Evolutionary conservation across 2,797 vertebrate genomes (phyloP).

Genomic region (Eulemur albifrons): DNA sequence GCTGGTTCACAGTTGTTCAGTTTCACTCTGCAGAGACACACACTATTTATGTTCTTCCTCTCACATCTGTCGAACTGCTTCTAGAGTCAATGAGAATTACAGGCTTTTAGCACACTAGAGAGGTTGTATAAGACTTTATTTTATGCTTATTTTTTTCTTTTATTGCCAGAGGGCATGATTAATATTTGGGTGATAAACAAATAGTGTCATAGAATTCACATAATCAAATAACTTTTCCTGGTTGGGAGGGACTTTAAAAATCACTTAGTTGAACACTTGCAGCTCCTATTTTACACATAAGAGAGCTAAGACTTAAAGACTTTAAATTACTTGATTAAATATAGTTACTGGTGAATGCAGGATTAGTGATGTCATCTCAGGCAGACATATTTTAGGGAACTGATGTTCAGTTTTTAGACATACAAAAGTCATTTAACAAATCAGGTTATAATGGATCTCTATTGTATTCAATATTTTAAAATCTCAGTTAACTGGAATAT

Average conservation of each 20-base stretch:
- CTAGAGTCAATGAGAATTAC: conserved; percentile 55
- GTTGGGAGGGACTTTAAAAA: neutral
- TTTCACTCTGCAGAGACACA: neutral
- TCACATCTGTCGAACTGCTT: conserved; percentile 64
- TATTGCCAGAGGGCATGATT: conserved; percentile 19
- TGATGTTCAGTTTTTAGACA: neutral
- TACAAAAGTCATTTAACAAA: neutral
- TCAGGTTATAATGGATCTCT: neutral
- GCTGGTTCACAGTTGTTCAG: neutral
- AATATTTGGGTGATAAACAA: conserved; percentile 26
- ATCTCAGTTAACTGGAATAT: neutral
- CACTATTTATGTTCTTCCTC: conserved; percentile 49
- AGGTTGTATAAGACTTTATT: conserved; percentile 46
- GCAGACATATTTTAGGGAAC: neutral
- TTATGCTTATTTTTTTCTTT: conserved; percentile 31
- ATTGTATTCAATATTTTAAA: conserved; percentile 26
- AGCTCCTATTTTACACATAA: neutral
- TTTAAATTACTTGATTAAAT: conserved; percentile 4
- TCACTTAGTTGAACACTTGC: neutral
- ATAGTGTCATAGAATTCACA: neutral
- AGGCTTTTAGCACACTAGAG: conserved; percentile 41
- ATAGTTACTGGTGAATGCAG: neutral
- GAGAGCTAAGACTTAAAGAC: neutral
- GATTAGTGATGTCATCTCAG: neutral
- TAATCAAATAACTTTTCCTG: conserved; percentile 30